Percentiles rank a stretch among this genome's conserved stretches.
phyloP scores from a whole-genome alignment of 2,888 invertebrate species.

The Aspidiotus destructor region DNA sequence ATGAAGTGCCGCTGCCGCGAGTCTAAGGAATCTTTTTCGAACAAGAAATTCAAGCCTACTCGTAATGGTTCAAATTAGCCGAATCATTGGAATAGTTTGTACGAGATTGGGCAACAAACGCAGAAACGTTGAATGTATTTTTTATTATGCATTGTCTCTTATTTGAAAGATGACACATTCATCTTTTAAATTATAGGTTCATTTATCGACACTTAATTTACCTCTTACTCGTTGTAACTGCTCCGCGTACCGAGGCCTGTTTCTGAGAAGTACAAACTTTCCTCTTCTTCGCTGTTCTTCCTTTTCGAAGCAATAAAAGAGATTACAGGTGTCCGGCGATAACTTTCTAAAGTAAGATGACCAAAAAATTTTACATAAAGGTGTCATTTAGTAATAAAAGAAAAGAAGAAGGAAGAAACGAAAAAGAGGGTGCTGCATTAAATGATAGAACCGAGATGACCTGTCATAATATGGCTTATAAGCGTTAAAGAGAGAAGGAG shows the following conservation, averaged over 20 bases:
- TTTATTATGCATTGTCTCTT: no score
- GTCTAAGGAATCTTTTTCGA: no score
- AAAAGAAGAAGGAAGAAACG: conserved; percentile 9
- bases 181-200: conserved; percentile 3
- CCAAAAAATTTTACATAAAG: conserved; percentile 29
- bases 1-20: no score
- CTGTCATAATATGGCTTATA: conserved; percentile 31
- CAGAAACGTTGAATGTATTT: no score
- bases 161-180: no score
- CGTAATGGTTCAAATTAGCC: no score
- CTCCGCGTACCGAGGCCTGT: background rate
- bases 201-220: conserved; percentile 4
- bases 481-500: conserved; percentile 17
- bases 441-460: conserved; percentile 30
- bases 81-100: no score
- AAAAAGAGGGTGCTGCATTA: conserved; percentile 18
- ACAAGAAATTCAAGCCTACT: no score
- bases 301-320: conserved; percentile 21
- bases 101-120: no score
- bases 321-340: conserved; percentile 32
- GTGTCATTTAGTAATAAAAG: conserved; percentile 31
- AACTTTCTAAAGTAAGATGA: conserved; percentile 28
- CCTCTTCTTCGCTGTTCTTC: conserved; percentile 1
- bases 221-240: background rate
- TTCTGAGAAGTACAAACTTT: conserved; percentile 16